Percentiles rank a stretch among this genome's conserved stretches.
phyloP scores from a whole-genome alignment of 2,888 invertebrate species.

The Drosophila flavopinicola region DNA sequence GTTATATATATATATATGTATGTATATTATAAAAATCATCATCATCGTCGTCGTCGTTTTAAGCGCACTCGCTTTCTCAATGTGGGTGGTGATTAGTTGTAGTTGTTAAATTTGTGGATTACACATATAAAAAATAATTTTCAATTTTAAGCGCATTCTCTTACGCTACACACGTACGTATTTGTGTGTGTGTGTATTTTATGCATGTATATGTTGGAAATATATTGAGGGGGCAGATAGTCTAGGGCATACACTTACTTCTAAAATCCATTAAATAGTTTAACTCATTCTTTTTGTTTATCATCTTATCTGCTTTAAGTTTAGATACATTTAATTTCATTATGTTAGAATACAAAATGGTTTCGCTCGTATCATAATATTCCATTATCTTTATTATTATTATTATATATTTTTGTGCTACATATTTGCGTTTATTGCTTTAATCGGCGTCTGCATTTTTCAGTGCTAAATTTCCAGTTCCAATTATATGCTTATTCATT shows the following conservation, averaged over 20 bases:
- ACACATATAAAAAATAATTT: constrained; percentile 72
- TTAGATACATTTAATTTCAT: constrained; percentile 42
- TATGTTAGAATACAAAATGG: constrained; percentile 61
- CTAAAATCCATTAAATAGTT: constrained; percentile 73
- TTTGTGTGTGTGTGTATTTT: constrained; percentile 5
- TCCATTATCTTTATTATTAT: constrained; percentile 28
- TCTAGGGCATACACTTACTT: constrained; percentile 51
- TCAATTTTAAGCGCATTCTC: constrained; percentile 27
- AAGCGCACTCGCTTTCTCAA: constrained; percentile 36
- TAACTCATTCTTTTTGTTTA: constrained; percentile 29
- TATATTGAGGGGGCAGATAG: constrained; percentile 23
- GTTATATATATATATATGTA: constrained; percentile 46
- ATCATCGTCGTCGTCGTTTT: constrained; percentile 25
- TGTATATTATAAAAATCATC: constrained; percentile 56
- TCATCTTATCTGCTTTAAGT: constrained; percentile 30
- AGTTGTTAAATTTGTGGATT: constrained; percentile 64
- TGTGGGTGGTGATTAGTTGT: constrained; percentile 54
- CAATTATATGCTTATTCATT: constrained; percentile 6
- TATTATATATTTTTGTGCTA: constrained; percentile 47
- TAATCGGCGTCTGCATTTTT: constrained; percentile 40
- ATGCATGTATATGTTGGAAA: constrained; percentile 27
- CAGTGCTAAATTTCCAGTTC: constrained; percentile 22
- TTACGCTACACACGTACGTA: constrained; percentile 40
- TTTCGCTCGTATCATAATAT: constrained; percentile 39
- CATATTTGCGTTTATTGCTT: constrained; percentile 56